phyloP scores from a whole-genome alignment of 1,140 invertebrate genomes.

The Holcopasites calliopsidis region DNA sequence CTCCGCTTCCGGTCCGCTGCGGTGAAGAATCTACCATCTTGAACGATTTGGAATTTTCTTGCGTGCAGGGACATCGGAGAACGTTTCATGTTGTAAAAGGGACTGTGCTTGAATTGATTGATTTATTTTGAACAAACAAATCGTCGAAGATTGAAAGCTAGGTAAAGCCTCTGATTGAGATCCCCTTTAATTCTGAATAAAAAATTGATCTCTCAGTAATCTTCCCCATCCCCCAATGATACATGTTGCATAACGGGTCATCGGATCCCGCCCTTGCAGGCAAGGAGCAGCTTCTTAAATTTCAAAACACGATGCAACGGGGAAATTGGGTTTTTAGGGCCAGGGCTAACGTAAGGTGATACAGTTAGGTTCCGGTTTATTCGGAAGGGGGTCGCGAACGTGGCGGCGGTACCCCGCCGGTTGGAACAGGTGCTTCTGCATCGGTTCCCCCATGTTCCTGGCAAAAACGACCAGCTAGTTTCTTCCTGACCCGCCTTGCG shows the following conservation, averaged over 20 bases:
- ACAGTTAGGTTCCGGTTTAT: slow-evolving; percentile 30
- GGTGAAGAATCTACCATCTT: slow-evolving; percentile 1
- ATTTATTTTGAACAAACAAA: no score
- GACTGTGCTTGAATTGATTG: no score
- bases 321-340: slow-evolving; percentile 28
- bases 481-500: slow-evolving; percentile 18
- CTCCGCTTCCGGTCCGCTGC: slow-evolving; percentile 35
- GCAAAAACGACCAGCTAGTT: slow-evolving; percentile 28
- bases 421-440: slow-evolving; percentile 51
- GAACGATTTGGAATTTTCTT: neutral
- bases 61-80: neutral
- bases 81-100: no score
- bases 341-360: slow-evolving; percentile 31
- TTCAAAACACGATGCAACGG: slow-evolving; percentile 33
- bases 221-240: no score
- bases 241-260: neutral
- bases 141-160: no score
- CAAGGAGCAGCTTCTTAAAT: slow-evolving; percentile 5
- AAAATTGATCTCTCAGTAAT: no score
- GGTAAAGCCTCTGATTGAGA: no score
- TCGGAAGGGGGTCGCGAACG: slow-evolving; percentile 10
- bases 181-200: no score
- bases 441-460: slow-evolving; percentile 29
- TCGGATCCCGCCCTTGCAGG: neutral
- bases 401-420: neutral